Evolutionary conservation across 2,888 invertebrate species (phyloP).

Genomic region (Parnassius mnemosyne): DNA sequence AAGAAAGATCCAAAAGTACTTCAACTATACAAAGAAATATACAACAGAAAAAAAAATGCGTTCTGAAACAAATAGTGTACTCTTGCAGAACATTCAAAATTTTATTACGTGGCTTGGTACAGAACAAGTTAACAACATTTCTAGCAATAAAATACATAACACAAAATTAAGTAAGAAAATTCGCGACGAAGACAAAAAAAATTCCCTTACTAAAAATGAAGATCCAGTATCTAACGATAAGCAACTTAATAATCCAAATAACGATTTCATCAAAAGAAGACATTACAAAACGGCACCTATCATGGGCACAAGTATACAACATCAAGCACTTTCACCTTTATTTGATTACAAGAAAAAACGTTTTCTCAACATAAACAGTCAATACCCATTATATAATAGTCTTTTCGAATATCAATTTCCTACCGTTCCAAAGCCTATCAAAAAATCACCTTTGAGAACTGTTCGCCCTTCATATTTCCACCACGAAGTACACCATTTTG

Average conservation of each 20-base stretch:
- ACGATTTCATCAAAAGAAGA: neutral
- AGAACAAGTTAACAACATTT: constrained; percentile 11
- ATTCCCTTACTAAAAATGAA: neutral
- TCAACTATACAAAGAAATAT: constrained; percentile 19
- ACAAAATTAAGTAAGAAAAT: neutral
- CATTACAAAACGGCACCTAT: neutral
- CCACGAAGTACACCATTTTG: constrained; percentile 49
- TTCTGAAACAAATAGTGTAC: constrained; percentile 21
- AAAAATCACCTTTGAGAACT: constrained; percentile 25
- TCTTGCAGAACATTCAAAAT: constrained; percentile 20
- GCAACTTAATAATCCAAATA: neutral
- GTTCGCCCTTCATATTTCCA: constrained; percentile 50
- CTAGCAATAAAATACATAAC: constrained; percentile 6
- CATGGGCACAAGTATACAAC: constrained; percentile 9
- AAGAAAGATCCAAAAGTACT: constrained; percentile 9
- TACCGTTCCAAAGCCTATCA: constrained; percentile 28
- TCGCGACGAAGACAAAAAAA: constrained; percentile 7
- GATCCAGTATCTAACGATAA: neutral
- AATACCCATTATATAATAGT: constrained; percentile 28
- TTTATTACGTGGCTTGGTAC: constrained; percentile 19
- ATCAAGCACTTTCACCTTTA: constrained; percentile 5
- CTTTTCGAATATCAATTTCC: constrained; percentile 33
- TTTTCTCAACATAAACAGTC: constrained; percentile 25
- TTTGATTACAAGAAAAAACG: constrained; percentile 23
- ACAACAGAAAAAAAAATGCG: constrained; percentile 14